Percentiles rank a stretch among this genome's conserved stretches.
phyloP scores from a whole-genome alignment of 2,113 vertebrate species.

The Amblyornis subalaris region DNA sequence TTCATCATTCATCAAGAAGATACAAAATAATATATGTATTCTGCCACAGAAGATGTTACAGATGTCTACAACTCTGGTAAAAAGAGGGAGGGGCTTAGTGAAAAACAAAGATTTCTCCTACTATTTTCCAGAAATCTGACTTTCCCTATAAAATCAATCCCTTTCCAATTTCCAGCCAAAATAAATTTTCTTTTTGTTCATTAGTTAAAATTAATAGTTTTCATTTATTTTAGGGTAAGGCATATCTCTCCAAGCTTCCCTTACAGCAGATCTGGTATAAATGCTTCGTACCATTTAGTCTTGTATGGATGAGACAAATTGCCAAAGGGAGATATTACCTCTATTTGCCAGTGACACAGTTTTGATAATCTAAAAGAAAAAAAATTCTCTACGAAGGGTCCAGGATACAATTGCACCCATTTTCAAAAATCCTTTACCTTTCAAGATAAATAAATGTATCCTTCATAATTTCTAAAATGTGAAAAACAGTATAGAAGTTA shows the following conservation, averaged over 20 bases:
- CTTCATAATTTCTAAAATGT: not conserved
- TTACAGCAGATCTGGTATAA: not conserved
- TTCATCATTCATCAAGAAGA: not conserved
- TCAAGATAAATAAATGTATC: not conserved
- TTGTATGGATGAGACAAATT: not conserved
- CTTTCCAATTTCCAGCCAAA: not conserved
- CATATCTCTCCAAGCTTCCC: not conserved
- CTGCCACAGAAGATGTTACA: not conserved
- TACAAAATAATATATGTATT: not conserved
- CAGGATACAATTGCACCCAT: accelerated
- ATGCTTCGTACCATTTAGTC: not conserved
- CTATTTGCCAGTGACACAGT: not conserved
- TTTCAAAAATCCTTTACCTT: not conserved
- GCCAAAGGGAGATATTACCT: not conserved
- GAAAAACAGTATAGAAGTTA: not conserved
- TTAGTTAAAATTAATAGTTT: not conserved
- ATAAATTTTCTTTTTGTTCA: not conserved
- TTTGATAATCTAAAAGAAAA: not conserved
- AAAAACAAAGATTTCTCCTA: not conserved
- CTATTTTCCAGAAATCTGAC: not conserved
- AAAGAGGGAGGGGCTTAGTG: accelerated
- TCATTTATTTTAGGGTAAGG: not conserved
- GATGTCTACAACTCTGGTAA: not conserved
- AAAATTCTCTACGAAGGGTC: not conserved
- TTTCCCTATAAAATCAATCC: not conserved